Percentiles rank a stretch among this genome's conserved stretches.
Evolutionary conservation across 2,113 vertebrate genomes (phyloP).

Genomic region (Glaucidium brasilianum): DNA sequence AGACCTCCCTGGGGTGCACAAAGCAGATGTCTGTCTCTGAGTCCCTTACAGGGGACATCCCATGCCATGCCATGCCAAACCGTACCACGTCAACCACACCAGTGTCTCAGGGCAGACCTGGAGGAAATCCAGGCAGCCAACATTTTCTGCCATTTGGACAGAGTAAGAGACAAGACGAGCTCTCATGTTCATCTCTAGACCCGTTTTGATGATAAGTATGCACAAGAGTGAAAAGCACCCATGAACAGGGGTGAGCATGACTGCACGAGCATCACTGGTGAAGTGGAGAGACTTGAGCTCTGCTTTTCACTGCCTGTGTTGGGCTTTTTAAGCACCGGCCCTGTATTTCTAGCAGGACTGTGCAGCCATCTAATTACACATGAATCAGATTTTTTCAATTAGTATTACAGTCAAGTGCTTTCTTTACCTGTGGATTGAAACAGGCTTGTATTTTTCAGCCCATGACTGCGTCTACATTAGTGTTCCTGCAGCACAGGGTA

Average conservation of each 20-base stretch:
- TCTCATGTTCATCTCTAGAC: neutral
- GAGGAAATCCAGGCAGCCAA: neutral
- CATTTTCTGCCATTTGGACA: neutral
- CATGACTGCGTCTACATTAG: neutral
- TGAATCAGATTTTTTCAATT: neutral
- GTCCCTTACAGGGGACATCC: neutral
- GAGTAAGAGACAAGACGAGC: neutral
- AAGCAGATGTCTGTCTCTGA: neutral
- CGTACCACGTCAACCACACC: too few relatives aligned
- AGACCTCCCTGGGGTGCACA: neutral
- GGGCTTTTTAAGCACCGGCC: neutral
- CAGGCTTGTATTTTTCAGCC: neutral
- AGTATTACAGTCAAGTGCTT: neutral
- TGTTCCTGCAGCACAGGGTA: neutral
- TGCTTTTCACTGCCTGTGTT: neutral
- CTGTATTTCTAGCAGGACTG: neutral
- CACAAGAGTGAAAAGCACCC: neutral
- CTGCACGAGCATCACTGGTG: rapidly evolving
- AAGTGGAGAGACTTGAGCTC: neutral
- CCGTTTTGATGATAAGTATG: neutral
- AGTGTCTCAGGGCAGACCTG: neutral
- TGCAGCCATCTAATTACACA: neutral
- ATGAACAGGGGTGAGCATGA: neutral
- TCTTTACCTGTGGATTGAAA: neutral
- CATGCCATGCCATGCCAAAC: rapidly evolving